Conservation (phyloP, 2,797 vertebrate species). For the Glossophaga mutica region DNA sequence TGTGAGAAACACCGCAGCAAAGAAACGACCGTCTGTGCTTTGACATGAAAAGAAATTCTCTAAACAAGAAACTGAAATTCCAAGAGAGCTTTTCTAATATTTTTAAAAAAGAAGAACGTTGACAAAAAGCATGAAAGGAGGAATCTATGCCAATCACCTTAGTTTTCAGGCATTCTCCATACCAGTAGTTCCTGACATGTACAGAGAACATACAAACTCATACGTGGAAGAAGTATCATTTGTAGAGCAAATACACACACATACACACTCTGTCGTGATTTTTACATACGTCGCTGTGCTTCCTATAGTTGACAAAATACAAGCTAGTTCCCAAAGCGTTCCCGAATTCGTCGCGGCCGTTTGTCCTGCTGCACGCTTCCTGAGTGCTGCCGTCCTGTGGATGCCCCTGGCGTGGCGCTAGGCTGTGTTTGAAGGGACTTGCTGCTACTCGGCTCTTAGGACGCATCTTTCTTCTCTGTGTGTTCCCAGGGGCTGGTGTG, state of each 20-base stretch:
- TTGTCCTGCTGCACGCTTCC: not conserved
- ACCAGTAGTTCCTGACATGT: not conserved
- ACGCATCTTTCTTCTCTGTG: not conserved
- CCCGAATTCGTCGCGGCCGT: not conserved
- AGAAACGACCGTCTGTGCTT: not conserved
- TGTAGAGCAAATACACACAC: not conserved
- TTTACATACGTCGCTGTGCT: not conserved
- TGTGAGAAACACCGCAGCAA: not conserved
- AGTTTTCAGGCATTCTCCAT: not conserved
- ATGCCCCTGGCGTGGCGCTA: not conserved
- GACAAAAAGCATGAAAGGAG: not conserved
- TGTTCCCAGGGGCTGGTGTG: slow-evolving; percentile 89
- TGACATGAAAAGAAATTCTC: not conserved
- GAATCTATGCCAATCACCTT: not conserved
- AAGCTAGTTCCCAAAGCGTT: not conserved
- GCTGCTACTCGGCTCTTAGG: not conserved
- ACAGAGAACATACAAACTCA: not conserved
- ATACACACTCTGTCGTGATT: not conserved
- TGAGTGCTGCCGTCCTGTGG: not conserved
- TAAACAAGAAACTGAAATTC: not conserved
- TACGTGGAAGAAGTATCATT: not conserved
- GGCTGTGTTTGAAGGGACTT: not conserved
- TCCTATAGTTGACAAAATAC: not conserved
- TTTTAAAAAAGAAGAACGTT: not conserved
- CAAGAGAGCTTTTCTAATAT: not conserved